A percentile compares a stretch with the other conserved stretches of the same genome.
phyloP scores from a whole-genome alignment of 2,888 invertebrate genomes.

The Pammene fasciana region DNA sequence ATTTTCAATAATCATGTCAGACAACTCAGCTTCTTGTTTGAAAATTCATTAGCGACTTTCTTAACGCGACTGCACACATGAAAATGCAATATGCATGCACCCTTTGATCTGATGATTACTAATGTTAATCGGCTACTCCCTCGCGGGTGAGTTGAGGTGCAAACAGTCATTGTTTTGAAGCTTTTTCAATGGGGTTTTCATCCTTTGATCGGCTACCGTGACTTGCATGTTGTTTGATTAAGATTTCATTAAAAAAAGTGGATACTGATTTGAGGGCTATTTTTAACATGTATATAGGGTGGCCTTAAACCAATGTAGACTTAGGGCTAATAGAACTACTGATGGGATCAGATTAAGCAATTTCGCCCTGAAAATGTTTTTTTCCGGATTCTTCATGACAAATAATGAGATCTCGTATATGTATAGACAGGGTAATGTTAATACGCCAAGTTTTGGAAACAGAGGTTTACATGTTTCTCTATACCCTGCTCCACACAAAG shows the following conservation, averaged over 20 bases:
- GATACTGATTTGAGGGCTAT: not conserved
- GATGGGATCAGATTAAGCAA: too few species aligned
- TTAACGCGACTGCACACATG: not conserved
- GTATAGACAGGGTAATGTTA: too few species aligned
- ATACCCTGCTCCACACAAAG: too few species aligned
- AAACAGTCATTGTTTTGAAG: constrained; percentile 17
- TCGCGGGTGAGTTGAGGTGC: constrained; percentile 17
- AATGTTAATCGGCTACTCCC: constrained; percentile 51
- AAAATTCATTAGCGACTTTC: not conserved
- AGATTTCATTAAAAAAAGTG: too few species aligned
- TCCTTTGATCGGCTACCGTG: constrained; percentile 12
- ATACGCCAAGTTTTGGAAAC: too few species aligned
- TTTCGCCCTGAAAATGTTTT: too few species aligned
- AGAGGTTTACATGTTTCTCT: too few species aligned
- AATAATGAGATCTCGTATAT: too few species aligned
- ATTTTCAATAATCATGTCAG: not conserved
- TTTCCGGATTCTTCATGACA: too few species aligned
- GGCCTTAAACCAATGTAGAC: too few species aligned
- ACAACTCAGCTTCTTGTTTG: not conserved
- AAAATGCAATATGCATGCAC: constrained; percentile 34
- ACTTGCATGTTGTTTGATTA: not conserved
- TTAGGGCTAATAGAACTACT: too few species aligned
- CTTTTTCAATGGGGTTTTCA: not conserved
- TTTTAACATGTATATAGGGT: too few species aligned
- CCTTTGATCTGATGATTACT: constrained; percentile 65